phyloP scores from a whole-genome alignment of 2,113 vertebrate genomes.

The Sebastes schlegelii region DNA sequence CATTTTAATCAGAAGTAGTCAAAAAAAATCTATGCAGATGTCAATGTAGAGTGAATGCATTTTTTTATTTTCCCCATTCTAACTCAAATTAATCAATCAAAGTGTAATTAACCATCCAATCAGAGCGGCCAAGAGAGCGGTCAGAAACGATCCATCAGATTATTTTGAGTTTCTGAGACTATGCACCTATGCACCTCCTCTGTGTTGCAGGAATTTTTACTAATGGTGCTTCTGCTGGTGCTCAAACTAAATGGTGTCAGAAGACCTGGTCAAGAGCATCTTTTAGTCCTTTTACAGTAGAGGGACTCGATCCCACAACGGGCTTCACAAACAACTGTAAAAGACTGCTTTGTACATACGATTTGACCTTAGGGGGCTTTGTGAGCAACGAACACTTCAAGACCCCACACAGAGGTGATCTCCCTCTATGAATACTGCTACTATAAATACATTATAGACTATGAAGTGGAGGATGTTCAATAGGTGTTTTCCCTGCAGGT shows the following conservation, averaged over 20 bases:
- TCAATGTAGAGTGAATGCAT: slow-evolving; percentile 63
- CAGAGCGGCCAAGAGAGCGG: slow-evolving; percentile 64
- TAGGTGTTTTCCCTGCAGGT: slow-evolving; percentile 71
- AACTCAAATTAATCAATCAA: slow-evolving; percentile 45
- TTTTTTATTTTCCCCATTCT: slow-evolving; percentile 47
- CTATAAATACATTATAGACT: slow-evolving; percentile 57
- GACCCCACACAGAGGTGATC: slow-evolving; percentile 29
- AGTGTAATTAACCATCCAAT: slow-evolving; percentile 59
- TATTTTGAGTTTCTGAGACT: slow-evolving; percentile 70
- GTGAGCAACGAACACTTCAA: slow-evolving; percentile 47
- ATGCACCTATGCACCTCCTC: slow-evolving; percentile 81
- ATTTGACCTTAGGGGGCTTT: slow-evolving; percentile 49
- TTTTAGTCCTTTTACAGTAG: slow-evolving; percentile 64
- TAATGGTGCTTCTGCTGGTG: slow-evolving; percentile 86
- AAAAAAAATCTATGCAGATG: slow-evolving; percentile 80
- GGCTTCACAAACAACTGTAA: slow-evolving; percentile 63
- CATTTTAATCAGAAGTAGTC: slow-evolving; percentile 73
- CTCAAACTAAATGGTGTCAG: slow-evolving; percentile 77
- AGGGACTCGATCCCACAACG: slow-evolving; percentile 56
- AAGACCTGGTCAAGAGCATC: slow-evolving; percentile 70
- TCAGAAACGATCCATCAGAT: slow-evolving; percentile 61
- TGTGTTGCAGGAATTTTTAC: slow-evolving; percentile 79
- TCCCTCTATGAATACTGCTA: slow-evolving; percentile 41
- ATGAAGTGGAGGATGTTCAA: slow-evolving; percentile 50
- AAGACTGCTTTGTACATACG: slow-evolving; percentile 72